phyloP scores from a whole-genome alignment of 2,113 vertebrate genomes.

The Oreochromis spilurus region DNA sequence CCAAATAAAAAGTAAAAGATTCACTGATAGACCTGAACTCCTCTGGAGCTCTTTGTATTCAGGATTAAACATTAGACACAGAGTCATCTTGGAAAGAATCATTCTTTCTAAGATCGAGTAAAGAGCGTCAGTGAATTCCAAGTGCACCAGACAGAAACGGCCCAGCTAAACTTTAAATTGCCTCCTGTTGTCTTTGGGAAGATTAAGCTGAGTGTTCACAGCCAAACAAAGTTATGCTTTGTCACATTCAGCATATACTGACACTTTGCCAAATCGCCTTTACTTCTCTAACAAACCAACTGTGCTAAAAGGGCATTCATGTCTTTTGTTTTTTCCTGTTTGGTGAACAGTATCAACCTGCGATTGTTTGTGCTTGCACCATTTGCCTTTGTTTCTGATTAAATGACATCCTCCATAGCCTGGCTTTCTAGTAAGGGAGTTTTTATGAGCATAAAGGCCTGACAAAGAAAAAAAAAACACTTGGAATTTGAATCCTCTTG shows the following conservation, averaged over 20 bases:
- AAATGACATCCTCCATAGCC: constrained; percentile 57
- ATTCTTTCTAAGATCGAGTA: neutral
- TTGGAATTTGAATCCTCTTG: constrained; percentile 2
- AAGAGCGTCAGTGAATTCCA: neutral
- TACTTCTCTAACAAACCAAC: neutral
- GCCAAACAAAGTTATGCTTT: neutral
- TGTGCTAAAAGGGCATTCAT: constrained; percentile 3
- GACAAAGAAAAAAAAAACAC: neutral
- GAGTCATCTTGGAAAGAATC: neutral
- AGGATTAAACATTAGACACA: constrained; percentile 7
- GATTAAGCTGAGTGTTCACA: neutral
- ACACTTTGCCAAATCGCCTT: neutral
- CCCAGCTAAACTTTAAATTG: neutral
- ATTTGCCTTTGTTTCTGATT: constrained; percentile 63
- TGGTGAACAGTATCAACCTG: constrained; percentile 46
- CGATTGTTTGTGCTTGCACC: constrained; percentile 52
- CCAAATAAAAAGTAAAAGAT: neutral
- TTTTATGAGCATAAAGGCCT: neutral
- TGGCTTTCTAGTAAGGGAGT: constrained; percentile 29
- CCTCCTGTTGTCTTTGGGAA: neutral
- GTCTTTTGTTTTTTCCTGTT: constrained; percentile 60
- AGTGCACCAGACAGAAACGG: neutral
- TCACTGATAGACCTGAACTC: neutral
- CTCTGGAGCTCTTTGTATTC: neutral
- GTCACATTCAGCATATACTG: neutral